These are phyloP conservation scores for Leptoteleia sp. DNA, from an alignment of 1,140 invertebrate genomes.

Conservation along the genomic window DNA sequence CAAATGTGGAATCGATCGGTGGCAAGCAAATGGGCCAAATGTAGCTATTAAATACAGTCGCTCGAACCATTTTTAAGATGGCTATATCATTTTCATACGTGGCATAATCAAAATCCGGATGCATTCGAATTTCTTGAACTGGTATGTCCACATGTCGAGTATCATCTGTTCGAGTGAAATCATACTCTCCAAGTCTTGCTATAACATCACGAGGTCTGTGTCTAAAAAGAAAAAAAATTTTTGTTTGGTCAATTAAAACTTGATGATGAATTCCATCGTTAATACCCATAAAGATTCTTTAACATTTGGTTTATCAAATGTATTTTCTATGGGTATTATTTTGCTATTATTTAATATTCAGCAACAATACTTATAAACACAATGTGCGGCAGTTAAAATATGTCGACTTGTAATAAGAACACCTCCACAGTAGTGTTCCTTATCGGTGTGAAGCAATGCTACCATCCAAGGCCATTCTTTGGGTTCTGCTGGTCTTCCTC, in stretches of 20 bases:
- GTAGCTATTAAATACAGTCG: slow-evolving; percentile 87
- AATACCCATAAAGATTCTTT: not conserved
- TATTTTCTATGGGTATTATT: not conserved
- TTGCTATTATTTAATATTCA: no score
- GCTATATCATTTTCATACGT: slow-evolving; percentile 91
- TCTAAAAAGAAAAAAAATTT: slow-evolving; percentile 75
- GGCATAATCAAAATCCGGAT: slow-evolving; percentile 84
- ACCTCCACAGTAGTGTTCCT: slow-evolving; percentile 87
- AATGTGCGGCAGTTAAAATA: slow-evolving; percentile 91
- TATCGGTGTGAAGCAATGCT: slow-evolving; percentile 83
- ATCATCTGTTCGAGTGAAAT: slow-evolving; percentile 85
- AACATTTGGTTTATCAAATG: not conserved
- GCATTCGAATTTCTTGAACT: slow-evolving; percentile 84
- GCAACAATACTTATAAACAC: slow-evolving; percentile 75
- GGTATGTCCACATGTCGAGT: slow-evolving; percentile 85
- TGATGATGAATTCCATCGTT: no score
- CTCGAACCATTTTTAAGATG: slow-evolving; percentile 86
- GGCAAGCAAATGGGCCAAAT: slow-evolving; percentile 93
- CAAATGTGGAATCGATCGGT: slow-evolving; percentile 83
- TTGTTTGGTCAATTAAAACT: no score
- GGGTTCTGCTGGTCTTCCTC: slow-evolving; percentile 84
- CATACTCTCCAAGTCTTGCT: slow-evolving; percentile 90
- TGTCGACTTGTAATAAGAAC: slow-evolving; percentile 89
- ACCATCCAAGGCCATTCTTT: slow-evolving; percentile 93
- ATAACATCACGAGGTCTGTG: slow-evolving; percentile 83